Base-by-base conservation (phyloP, 2,888 invertebrate genomes). In the Trichacis sp. region DNA sequence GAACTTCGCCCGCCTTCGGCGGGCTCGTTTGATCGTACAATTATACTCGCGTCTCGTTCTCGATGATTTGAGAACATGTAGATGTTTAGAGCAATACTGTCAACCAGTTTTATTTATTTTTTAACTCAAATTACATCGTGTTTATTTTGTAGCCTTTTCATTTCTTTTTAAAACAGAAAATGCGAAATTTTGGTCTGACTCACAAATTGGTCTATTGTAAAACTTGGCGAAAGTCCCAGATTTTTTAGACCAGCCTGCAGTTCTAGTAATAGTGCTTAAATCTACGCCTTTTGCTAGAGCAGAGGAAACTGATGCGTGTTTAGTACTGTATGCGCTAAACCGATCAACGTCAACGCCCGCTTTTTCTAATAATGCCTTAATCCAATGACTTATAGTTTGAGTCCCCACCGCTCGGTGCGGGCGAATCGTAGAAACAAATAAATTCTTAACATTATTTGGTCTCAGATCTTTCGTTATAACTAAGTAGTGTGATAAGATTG, bases 391-490 rank as follows among this genome's bases (percentile, higher is more conserved):
- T 6, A 48, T 3, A 1, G 30, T 48, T 15, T 48, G 48, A 2
- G 24, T 12, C 4, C 14, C 1, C 2, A 17, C 30, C n/a, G 30
- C 29, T 2, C 12, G 20, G 8, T 36, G 36, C 11, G 36, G 36
- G 3, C 11, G 3, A 2, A 3, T 36, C 2, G 8, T 5, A n/a
- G 36, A 6, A 3, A 11, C 24, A 24, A 24, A 24, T n/a, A n/a
- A n/a, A n/a, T n/a, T n/a, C n/a, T n/a, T n/a, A n/a, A n/a, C 47
- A 0, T 17, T 17, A 11, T 17, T 24, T n/a, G n/a, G n/a, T 42
- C 54, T 52, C n/a, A 60, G n/a, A 1, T 33, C 11, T 38, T 18
- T 38, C 15, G 65, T 55, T 36, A 6, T 29, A 0, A 55, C 18
- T 18, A 62, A 15, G 12, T 62, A 66, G 1, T 2, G 1, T 9